A percentile compares a stretch with the other conserved stretches of the same genome.
These are phyloP conservation scores for Ariolimax columbianus DNA, from an alignment of 2,888 invertebrate species.

Conservation along the genomic window DNA sequence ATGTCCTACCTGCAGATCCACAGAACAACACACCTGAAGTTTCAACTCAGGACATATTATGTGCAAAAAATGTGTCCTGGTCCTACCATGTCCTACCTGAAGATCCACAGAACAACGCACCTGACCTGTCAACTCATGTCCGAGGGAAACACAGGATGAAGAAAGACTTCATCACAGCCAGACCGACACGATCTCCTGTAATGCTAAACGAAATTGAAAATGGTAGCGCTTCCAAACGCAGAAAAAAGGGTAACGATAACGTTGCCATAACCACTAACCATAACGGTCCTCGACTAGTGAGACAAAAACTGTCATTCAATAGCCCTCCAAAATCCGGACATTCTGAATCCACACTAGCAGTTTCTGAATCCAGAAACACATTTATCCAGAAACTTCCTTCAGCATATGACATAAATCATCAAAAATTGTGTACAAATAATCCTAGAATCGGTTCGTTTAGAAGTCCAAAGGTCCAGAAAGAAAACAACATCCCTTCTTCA, in stretches of 20 bases:
- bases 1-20: neutral
- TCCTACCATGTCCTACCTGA: conserved; percentile 1
- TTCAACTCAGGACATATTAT: neutral
- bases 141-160: neutral
- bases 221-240: neutral
- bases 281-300: neutral
- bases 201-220: neutral
- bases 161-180: neutral
- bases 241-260: neutral
- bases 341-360: neutral
- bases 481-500: conserved; percentile 11
- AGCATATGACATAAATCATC: neutral
- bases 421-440: neutral
- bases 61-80: conserved; percentile 18
- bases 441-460: neutral
- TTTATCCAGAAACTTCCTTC: neutral
- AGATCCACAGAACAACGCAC: neutral
- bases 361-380: neutral
- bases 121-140: neutral
- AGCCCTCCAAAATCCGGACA: neutral
- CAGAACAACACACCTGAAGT: neutral
- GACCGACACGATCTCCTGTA: neutral
- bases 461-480: conserved; percentile 29
- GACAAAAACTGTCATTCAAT: conserved; percentile 28
- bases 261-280: too few relatives aligned